Evolutionary conservation across 2,797 vertebrate genomes (phyloP).

Genomic region (Cheirogaleus major): DNA sequence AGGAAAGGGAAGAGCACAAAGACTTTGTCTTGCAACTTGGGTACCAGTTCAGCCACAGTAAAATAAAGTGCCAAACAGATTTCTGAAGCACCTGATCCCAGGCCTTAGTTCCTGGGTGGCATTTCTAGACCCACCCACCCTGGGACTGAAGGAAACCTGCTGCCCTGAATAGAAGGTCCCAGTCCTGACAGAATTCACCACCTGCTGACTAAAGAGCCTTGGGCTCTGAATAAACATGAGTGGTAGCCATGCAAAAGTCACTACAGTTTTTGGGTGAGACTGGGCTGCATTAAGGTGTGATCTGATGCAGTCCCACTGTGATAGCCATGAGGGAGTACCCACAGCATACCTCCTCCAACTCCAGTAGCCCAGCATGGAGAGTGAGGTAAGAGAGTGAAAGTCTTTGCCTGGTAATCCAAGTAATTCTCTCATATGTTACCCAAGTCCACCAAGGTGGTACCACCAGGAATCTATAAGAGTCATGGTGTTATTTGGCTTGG

Average conservation of each 20-base stretch:
- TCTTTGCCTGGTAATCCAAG: neutral
- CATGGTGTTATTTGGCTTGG: neutral
- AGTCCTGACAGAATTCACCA: neutral
- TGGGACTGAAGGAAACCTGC: neutral
- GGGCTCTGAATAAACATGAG: neutral
- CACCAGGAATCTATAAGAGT: neutral
- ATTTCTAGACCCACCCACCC: neutral
- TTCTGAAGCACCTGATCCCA: neutral
- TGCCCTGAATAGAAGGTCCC: neutral
- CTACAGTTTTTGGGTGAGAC: neutral
- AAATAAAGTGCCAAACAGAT: neutral
- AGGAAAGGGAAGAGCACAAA: neutral
- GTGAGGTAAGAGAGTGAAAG: neutral
- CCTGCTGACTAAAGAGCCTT: neutral
- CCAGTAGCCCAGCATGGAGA: neutral
- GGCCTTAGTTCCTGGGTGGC: too few species aligned
- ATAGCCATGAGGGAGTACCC: neutral
- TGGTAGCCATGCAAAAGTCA: neutral
- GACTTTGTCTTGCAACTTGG: neutral
- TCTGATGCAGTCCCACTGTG: neutral
- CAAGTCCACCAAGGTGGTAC: neutral
- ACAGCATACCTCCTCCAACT: neutral
- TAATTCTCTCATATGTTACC: neutral
- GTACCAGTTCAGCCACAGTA: neutral
- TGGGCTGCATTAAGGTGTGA: neutral